These are phyloP conservation scores for Morinoia aosen DNA, from an alignment of 2,888 invertebrate genomes.

Conservation along the genomic window DNA sequence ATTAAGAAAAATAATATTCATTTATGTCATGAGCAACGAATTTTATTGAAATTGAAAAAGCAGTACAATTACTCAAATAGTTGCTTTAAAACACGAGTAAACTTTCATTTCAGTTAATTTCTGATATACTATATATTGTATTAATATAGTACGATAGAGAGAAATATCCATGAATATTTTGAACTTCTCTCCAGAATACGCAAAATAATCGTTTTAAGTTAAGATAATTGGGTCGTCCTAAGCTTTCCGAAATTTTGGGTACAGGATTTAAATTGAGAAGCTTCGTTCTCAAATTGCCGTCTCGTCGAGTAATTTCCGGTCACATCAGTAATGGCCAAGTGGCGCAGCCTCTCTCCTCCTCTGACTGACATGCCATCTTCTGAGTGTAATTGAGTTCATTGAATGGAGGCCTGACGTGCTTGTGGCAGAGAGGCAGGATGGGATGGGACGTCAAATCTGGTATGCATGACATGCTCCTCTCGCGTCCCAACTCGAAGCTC, in stretches of 20 bases:
- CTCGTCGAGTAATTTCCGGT: not conserved
- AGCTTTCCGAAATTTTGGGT: not conserved
- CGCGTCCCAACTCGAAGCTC: not conserved
- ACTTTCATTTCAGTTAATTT: no score
- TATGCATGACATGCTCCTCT: slow-evolving; percentile 9
- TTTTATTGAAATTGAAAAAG: no score
- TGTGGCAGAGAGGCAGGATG: not conserved
- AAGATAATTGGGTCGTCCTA: not conserved
- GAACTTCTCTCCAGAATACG: not conserved
- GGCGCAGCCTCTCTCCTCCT: not conserved
- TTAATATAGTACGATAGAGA: not conserved
- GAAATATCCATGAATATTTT: not conserved
- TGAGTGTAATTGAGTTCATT: slow-evolving; percentile 34
- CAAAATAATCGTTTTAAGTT: not conserved
- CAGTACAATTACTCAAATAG: no score
- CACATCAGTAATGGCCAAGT: not conserved
- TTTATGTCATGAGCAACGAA: no score
- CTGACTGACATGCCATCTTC: not conserved
- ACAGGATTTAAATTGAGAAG: not conserved
- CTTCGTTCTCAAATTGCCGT: not conserved
- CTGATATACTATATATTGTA: not conserved
- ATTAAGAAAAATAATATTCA: no score
- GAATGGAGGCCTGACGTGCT: slow-evolving; percentile 9
- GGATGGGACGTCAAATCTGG: not conserved
- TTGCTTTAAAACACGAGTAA: no score